Base-by-base conservation (phyloP, 1,140 invertebrate species). In the Ips nitidus region DNA sequence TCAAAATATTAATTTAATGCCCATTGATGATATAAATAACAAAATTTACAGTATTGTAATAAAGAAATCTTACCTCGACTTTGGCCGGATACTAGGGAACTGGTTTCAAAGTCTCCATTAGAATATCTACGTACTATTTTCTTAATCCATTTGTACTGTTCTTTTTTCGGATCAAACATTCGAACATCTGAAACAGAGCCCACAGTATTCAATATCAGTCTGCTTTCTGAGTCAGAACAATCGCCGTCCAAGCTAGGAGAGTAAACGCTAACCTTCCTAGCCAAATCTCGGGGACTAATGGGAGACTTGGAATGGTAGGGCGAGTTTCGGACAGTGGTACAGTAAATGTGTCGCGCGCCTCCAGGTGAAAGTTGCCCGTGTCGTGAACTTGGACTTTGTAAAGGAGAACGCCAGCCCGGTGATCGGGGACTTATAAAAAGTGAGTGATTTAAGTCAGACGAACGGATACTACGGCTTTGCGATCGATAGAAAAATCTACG, bases 61-160 rank as follows among this genome's bases (percentile, higher is more conserved):
- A 53, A 53, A 38, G 5, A 36, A 36, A 6, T 55, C 71, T 69
- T 74, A 81, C 80, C 80, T 77, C 79, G 73, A 73, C 78, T 80
- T 65, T 80, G 77, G 70, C 77, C 80, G 8, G 78, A 80, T 8
- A 81, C 41, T 45, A 80, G 70, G 3, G 80, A 81, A 66, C 79
- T 75, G 70, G 79, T 80, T 64, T 81, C 80, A 70, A 80, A 81
- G 70, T 81, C 80, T 1, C 76, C 76, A 70, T 77, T 80, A 4
- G 77, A 78, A 71, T 79, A 81, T 52, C 80, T 69, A 7, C 78
- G 69, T 4, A 81, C 79, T 39, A 80, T 75, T 66, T 80, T 80
- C 69, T 78, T 80, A 42, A 81, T 80, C 78, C 78, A 80, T 64
- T 78, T 79, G 37, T 75, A 73, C 4, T 71, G 74, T 38, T 80